These are phyloP conservation scores for Acrocephalus kingi DNA, from an alignment of 2,113 vertebrate genomes.

Conservation along the genomic window DNA sequence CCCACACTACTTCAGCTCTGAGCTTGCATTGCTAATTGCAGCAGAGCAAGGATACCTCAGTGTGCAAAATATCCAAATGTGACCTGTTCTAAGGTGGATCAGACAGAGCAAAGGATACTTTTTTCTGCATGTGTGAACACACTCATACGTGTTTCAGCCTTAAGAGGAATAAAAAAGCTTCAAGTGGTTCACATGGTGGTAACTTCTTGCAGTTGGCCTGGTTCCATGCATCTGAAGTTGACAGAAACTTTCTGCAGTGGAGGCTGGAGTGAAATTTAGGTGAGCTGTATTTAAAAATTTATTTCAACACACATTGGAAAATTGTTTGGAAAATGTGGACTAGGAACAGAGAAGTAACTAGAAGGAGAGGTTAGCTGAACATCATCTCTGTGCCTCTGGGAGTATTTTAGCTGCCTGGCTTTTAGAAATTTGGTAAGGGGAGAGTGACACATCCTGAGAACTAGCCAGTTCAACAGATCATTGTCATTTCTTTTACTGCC, in stretches of 20 bases:
- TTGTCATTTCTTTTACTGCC: neutral
- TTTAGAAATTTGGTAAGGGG: neutral
- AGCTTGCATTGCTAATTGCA: neutral
- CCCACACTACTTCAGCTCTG: neutral
- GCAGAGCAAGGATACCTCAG: neutral
- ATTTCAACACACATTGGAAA: neutral
- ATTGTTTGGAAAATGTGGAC: neutral
- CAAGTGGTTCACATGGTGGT: neutral
- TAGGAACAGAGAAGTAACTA: neutral
- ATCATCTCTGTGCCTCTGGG: neutral
- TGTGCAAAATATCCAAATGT: neutral
- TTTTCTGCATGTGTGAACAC: neutral
- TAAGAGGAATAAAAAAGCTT: neutral
- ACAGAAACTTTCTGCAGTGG: neutral
- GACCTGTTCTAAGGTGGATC: neutral
- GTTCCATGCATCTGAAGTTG: neutral
- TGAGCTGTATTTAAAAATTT: neutral
- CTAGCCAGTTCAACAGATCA: neutral
- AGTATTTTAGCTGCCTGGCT: neutral
- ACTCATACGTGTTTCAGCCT: neutral
- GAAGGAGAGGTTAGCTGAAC: neutral
- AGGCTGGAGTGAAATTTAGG: neutral
- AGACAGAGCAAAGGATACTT: neutral
- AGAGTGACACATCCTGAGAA: neutral
- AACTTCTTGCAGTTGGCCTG: neutral